phyloP scores from a whole-genome alignment of 2,113 vertebrate species.

The Triplophysa tibetana region DNA sequence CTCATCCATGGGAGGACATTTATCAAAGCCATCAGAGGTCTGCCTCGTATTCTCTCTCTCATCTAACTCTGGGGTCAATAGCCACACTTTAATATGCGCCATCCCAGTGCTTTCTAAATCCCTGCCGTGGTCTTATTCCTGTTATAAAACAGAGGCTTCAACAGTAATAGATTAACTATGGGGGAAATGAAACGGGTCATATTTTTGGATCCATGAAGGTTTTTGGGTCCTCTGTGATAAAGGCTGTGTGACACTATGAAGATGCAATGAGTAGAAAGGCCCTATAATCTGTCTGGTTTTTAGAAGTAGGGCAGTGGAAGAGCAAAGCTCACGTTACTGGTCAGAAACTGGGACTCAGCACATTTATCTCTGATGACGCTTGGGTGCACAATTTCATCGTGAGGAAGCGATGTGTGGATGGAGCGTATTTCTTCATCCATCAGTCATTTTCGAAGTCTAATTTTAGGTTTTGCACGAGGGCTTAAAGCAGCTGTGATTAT shows the following conservation, averaged over 20 bases:
- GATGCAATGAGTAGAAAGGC: background rate
- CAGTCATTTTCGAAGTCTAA: conserved; percentile 27
- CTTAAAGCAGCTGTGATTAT: conserved; percentile 9
- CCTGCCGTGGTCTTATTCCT: background rate
- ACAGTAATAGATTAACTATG: background rate
- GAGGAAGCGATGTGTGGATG: conserved; percentile 29
- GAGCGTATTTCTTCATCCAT: conserved; percentile 30
- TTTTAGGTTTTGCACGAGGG: conserved; percentile 9
- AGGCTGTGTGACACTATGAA: background rate
- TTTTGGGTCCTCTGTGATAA: background rate
- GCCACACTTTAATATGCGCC: conserved; percentile 30
- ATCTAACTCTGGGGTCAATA: conserved; percentile 45
- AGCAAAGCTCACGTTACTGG: conserved; percentile 26
- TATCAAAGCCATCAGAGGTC: conserved; percentile 53
- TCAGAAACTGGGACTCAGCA: conserved; percentile 29
- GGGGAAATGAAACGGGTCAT: conserved; percentile 32
- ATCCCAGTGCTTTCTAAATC: conserved; percentile 17
- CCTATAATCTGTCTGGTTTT: background rate
- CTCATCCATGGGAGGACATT: conserved; percentile 51
- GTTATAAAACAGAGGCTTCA: conserved; percentile 16
- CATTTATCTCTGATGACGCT: conserved; percentile 28
- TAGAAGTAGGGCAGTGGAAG: background rate
- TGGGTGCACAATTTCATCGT: conserved; percentile 24
- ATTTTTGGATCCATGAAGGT: conserved; percentile 1
- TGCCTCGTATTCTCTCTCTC: conserved; percentile 45